Evolutionary conservation across 2,797 vertebrate genomes (phyloP).

Genomic region (Oreortyx pictus): DNA sequence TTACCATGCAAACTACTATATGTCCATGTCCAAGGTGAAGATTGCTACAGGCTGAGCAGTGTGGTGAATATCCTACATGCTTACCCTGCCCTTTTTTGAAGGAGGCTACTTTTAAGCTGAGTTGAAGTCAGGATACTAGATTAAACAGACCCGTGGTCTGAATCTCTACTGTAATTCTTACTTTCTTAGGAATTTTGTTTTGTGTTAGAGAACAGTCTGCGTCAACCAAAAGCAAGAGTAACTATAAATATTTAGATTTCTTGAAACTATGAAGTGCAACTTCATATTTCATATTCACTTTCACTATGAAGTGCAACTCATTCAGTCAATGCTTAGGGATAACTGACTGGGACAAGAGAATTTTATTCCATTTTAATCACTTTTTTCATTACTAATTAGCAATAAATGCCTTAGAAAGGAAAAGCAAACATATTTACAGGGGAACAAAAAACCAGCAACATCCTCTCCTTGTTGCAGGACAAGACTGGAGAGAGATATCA

Average conservation of each 20-base stretch:
- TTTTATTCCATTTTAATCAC: not conserved
- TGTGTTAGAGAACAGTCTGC: not conserved
- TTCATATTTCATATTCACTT: too few species aligned
- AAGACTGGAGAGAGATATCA: not conserved
- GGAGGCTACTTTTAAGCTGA: not conserved
- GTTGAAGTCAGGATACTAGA: not conserved
- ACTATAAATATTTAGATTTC: not conserved
- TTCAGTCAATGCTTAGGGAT: not conserved
- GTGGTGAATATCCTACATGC: too few species aligned
- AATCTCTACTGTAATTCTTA: not conserved
- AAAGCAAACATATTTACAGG: not conserved
- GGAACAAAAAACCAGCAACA: not conserved
- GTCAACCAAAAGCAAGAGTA: not conserved
- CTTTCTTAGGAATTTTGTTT: not conserved
- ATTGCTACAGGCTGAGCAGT: not conserved
- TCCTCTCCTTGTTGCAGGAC: not conserved
- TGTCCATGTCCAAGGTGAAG: not conserved
- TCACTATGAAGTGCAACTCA: fast-evolving
- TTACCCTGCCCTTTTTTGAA: too few species aligned
- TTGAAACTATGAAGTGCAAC: too few species aligned
- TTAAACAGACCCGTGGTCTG: not conserved
- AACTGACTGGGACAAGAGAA: not conserved
- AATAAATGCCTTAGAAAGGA: not conserved
- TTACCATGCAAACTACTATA: not conserved
- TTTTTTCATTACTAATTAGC: not conserved